These are phyloP conservation scores for Oryctes rhinoceros DNA, from an alignment of 1,140 invertebrate genomes.

Conservation along the genomic window DNA sequence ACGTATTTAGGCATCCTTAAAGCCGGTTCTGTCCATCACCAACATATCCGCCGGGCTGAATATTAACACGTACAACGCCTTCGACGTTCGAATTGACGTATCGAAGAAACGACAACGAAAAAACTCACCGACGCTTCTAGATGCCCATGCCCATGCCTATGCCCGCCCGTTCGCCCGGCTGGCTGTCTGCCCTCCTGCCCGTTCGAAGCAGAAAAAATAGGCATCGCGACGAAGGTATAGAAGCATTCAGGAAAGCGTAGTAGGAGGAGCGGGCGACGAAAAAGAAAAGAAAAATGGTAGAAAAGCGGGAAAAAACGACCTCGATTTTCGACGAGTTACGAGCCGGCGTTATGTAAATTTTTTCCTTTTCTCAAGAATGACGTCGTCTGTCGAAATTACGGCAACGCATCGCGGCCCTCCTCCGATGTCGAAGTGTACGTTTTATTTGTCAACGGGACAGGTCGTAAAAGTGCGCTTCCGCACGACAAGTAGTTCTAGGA, in stretches of 20 bases:
- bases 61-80: conserved; percentile 27
- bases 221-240: not conserved
- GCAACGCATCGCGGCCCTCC: conserved; percentile 9
- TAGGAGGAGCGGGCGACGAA: not conserved
- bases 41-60: not conserved
- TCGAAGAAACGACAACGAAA: conserved; percentile 11
- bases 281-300: conserved; percentile 24
- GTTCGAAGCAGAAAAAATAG: not conserved
- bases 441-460: conserved; percentile 37
- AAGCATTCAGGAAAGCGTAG: not conserved
- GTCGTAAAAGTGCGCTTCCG: conserved; percentile 35
- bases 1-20: not conserved
- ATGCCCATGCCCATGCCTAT: not conserved
- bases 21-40: conserved; percentile 8
- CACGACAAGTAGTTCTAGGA: conserved; percentile 28
- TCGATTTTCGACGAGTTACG: conserved; percentile 36
- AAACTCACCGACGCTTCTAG: not conserved
- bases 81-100: conserved; percentile 33
- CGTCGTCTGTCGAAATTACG: conserved; percentile 21
- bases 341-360: conserved; percentile 36
- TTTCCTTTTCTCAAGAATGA: not conserved
- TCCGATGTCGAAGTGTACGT: conserved; percentile 16
- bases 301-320: conserved; percentile 23
- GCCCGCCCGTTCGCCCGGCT: not conserved
- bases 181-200: not conserved